Conservation (phyloP, 2,797 vertebrate species). For the Anas capensis region DNA sequence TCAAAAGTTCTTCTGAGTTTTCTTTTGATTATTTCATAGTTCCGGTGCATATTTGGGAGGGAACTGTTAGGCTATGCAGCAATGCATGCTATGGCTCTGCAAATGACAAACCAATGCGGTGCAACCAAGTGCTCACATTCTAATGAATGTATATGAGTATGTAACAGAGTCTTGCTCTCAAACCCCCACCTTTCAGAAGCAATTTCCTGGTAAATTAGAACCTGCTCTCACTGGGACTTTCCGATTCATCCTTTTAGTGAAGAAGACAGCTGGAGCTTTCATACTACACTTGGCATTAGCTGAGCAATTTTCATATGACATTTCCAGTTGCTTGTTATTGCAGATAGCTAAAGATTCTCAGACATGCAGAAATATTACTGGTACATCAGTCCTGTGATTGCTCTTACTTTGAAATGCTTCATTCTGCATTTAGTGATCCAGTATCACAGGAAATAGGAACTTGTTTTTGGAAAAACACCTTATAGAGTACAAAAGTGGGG, state of each 20-base stretch:
- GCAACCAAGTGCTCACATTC: not conserved
- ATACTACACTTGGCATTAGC: not conserved
- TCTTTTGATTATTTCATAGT: not conserved
- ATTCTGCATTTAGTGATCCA: not conserved
- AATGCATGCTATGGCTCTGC: not conserved
- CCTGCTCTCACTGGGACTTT: not conserved
- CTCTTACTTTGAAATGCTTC: not conserved
- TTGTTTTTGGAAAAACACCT: not conserved
- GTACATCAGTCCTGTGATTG: not conserved
- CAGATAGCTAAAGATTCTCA: not conserved
- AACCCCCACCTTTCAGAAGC: not conserved
- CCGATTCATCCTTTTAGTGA: not conserved
- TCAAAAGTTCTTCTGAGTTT: not conserved
- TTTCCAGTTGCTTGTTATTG: not conserved
- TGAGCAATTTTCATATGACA: not conserved
- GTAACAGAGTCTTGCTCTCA: not conserved
- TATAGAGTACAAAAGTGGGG: not conserved
- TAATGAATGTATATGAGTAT: not conserved
- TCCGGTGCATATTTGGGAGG: not conserved
- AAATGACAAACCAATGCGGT: not conserved
- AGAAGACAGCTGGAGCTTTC: constrained; percentile 14
- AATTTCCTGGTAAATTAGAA: not conserved
- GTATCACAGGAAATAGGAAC: not conserved
- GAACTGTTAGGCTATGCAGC: not conserved
- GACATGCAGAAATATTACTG: not conserved